A percentile compares a stretch with the other conserved stretches of the same genome.
Evolutionary conservation across 1,140 invertebrate species (phyloP).

Genomic region (Pseudomyrmex pallidus): DNA sequence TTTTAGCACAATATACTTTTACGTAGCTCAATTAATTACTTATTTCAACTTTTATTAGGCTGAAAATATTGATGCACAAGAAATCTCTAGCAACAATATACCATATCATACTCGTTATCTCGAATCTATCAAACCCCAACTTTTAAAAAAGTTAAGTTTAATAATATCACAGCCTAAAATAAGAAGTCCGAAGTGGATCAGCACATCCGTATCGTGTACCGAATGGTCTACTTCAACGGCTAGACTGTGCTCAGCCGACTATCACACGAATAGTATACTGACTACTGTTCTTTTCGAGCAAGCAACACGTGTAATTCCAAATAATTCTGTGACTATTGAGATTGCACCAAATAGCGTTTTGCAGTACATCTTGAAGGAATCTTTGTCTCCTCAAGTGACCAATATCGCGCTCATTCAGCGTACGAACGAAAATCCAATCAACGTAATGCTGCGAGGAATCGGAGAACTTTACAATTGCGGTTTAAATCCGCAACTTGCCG

Average conservation of each 20-base stretch:
- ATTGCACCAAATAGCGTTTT: slow-evolving; percentile 93
- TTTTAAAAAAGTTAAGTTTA: slow-evolving; percentile 90
- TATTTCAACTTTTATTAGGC: slow-evolving; percentile 83
- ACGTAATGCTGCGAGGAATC: slow-evolving; percentile 90
- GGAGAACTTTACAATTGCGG: slow-evolving; percentile 89
- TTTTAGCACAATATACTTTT: too few species aligned
- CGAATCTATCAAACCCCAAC: slow-evolving; percentile 87
- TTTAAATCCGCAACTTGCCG: slow-evolving; percentile 86
- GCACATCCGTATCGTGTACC: slow-evolving; percentile 92
- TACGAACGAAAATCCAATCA: slow-evolving; percentile 89
- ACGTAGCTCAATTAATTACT: not conserved
- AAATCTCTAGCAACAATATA: slow-evolving; percentile 91
- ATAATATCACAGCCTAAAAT: slow-evolving; percentile 89
- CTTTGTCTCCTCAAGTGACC: slow-evolving; percentile 84
- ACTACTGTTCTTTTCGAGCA: slow-evolving; percentile 95
- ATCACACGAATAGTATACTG: slow-evolving; percentile 96
- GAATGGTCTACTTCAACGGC: slow-evolving; percentile 90
- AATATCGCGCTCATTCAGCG: slow-evolving; percentile 93
- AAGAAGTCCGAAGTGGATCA: slow-evolving; percentile 93
- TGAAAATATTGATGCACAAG: slow-evolving; percentile 91
- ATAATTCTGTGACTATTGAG: slow-evolving; percentile 92
- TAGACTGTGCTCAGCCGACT: slow-evolving; percentile 92
- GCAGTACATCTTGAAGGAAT: slow-evolving; percentile 88
- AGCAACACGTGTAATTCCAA: slow-evolving; percentile 90
- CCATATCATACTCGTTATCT: slow-evolving; percentile 91